Evolutionary conservation across 2,797 vertebrate species (phyloP).

Genomic region (Microhierax caerulescens): DNA sequence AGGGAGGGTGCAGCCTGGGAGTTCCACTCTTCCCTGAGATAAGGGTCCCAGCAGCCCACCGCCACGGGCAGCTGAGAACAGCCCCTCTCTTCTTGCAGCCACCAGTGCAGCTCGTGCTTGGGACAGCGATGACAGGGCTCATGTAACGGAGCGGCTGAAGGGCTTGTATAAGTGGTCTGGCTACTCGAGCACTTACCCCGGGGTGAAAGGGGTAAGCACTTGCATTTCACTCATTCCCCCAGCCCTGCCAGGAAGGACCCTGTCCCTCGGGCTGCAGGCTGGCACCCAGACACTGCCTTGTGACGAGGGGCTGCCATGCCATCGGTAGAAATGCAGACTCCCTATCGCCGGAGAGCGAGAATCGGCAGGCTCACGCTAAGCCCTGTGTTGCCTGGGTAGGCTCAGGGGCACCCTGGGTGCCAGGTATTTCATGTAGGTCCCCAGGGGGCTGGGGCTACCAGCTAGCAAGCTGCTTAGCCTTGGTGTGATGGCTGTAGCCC

Average conservation of each 20-base stretch:
- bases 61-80: not conserved
- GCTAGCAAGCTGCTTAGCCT: not conserved
- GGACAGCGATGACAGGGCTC: not conserved
- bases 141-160: not conserved
- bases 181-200: fast-evolving
- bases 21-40: not conserved
- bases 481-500: not conserved
- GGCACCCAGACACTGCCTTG: not conserved
- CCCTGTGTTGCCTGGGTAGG: not conserved
- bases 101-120: not conserved
- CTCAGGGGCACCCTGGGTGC: not conserved
- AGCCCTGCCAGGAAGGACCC: fast-evolving
- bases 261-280: fast-evolving
- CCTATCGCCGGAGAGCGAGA: fast-evolving
- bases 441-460: not conserved
- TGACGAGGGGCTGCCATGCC: not conserved
- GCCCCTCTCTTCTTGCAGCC: not conserved
- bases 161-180: not conserved
- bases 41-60: fast-evolving
- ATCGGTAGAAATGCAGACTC: fast-evolving
- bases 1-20: not conserved
- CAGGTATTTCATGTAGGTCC: not conserved
- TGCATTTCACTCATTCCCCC: not conserved
- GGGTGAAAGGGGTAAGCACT: not conserved
- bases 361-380: not conserved